Base-by-base conservation (phyloP, 2,797 vertebrate species). In the Phylloscopus collybita region DNA sequence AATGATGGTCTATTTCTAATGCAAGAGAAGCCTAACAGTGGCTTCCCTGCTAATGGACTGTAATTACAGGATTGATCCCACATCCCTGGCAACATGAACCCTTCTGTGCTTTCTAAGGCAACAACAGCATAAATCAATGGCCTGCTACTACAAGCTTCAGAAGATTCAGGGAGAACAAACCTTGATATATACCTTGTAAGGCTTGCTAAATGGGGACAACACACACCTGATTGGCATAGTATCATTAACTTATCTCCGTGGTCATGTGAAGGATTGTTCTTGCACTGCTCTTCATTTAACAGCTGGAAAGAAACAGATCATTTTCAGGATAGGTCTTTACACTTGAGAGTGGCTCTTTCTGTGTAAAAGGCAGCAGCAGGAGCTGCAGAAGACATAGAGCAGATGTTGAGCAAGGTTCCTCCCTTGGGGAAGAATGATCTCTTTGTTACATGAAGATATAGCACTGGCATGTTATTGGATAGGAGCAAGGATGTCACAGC, bases 21-120 rank as follows among this genome's bases (percentile, higher is more conserved):
- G 90, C 84, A 93, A 92, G 86, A 93, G 34, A 92, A 71, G 10
- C 92, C 88, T 88, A 88, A 56, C 83, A 90, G 86, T 93, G 88
- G 56, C 80, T 94, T 92, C 83, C 73, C 80, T 95, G 71, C 64
- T 97, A 97, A 96, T 93, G 93, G 93, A 86, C 67, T 95, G 94
- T 95, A 96, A 96, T 96, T 95, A 97, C 92, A 93, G 95, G 92
- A 95, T 95, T 96, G 94, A 97, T 96, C 93, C 94, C 86, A 73
- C 73, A 88, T 88, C 80, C 34, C 86, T 75, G 70, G 93, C 92
- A 88, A 92, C 75, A 76, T 85, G 86, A 97, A 94, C 90, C 71
- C 60, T 88, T 90, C 76, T 88, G 80, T 93, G 86, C 71, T 96
- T 90, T 86, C 90, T 73, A 80, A 94, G 80, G 90, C 86, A 95